These are phyloP conservation scores for Xestia sexstrigata DNA, from an alignment of 2,888 invertebrate species.

Conservation along the genomic window DNA sequence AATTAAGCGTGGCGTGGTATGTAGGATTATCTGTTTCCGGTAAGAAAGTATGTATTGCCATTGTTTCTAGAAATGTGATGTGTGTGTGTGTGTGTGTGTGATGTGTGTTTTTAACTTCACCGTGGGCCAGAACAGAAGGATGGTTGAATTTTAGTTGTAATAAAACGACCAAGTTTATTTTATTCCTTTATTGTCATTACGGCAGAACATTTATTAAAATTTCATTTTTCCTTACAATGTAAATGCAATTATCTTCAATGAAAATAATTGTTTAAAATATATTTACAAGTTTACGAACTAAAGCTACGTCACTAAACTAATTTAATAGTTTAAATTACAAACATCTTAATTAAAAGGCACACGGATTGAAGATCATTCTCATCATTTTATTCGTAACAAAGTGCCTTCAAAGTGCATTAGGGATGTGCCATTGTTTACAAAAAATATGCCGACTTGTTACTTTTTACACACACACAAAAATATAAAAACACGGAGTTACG, in stretches of 20 bases:
- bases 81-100: no score
- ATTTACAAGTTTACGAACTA: constrained; percentile 84
- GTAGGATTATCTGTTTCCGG: no score
- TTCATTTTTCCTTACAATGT: constrained; percentile 85
- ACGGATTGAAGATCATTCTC: constrained; percentile 70
- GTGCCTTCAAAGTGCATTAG: constrained; percentile 64
- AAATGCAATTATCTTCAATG: constrained; percentile 87
- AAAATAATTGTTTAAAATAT: constrained; percentile 87
- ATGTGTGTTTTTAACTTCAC: no score
- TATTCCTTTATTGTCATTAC: constrained; percentile 90
- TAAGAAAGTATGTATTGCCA: no score
- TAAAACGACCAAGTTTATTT: constrained; percentile 71
- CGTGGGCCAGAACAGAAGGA: not conserved
- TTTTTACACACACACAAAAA: constrained; percentile 58
- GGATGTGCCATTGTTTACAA: constrained; percentile 59
- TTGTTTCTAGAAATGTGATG: no score
- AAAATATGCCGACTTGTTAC: constrained; percentile 42
- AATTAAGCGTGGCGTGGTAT: no score
- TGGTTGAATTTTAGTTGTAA: not conserved
- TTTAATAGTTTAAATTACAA: constrained; percentile 85
- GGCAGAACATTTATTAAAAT: constrained; percentile 87
- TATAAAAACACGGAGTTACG: constrained; percentile 27
- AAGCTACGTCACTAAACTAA: constrained; percentile 72
- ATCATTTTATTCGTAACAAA: constrained; percentile 46
- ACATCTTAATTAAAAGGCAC: constrained; percentile 84